Conservation (phyloP, 2,888 invertebrate genomes). For the Epistrophe grossulariae region DNA sequence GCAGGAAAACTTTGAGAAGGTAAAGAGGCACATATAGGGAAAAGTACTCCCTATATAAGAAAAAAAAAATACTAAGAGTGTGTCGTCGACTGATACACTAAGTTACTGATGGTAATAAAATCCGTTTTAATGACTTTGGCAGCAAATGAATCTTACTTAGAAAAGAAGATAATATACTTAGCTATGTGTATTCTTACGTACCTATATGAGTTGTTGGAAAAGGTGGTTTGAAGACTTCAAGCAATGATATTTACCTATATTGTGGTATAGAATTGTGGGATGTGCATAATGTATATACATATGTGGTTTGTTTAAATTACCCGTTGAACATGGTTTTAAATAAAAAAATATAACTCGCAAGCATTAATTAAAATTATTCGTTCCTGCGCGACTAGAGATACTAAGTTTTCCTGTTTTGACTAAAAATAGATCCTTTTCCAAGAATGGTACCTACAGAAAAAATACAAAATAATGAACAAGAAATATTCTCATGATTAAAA, state of each 20-base stretch:
- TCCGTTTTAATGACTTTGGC: slow-evolving; percentile 71
- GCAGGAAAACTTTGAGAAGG: slow-evolving; percentile 37
- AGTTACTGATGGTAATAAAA: slow-evolving; percentile 52
- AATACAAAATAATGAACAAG: too few species aligned
- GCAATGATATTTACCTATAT: background rate
- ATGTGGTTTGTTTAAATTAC: slow-evolving; percentile 32
- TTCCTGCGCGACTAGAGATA: background rate
- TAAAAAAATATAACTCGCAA: slow-evolving; percentile 21
- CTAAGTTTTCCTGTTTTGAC: background rate
- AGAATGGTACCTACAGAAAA: too few species aligned
- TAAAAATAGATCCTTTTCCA: too few species aligned
- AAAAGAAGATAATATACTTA: slow-evolving; percentile 26
- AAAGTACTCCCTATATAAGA: background rate
- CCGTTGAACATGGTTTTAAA: slow-evolving; percentile 29
- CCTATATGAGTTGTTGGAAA: background rate
- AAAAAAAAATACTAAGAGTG: slow-evolving; percentile 25
- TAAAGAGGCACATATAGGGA: background rate
- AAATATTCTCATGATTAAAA: too few species aligned
- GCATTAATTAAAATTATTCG: slow-evolving; percentile 40
- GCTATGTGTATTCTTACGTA: too few species aligned
- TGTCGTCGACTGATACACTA: slow-evolving; percentile 37
- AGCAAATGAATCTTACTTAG: slow-evolving; percentile 66
- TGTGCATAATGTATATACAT: background rate
- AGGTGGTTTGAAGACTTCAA: background rate
- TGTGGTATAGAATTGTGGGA: background rate